Evolutionary conservation across 2,888 invertebrate species (phyloP).

Genomic region (Aricia artaxerxes): DNA sequence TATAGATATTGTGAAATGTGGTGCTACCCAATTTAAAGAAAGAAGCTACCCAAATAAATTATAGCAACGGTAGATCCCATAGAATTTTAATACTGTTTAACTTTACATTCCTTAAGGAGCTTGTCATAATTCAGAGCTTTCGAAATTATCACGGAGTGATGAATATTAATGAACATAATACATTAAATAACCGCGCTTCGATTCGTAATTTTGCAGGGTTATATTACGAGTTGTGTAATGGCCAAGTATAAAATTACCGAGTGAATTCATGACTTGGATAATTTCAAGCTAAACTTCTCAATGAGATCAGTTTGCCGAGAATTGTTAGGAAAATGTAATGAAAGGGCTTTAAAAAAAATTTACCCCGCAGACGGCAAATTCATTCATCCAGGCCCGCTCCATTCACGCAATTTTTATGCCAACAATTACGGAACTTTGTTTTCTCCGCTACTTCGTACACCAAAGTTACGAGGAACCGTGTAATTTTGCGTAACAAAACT

Average conservation of each 20-base stretch:
- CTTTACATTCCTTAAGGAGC: background rate
- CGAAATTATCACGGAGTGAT: background rate
- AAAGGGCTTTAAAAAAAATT: background rate
- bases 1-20: no score
- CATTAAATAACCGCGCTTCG: background rate
- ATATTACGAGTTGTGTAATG: background rate
- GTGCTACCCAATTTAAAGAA: no score
- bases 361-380: background rate
- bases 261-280: background rate
- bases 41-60: background rate
- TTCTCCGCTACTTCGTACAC: background rate
- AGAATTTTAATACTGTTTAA: background rate
- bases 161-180: background rate
- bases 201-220: background rate
- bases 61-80: background rate
- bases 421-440: background rate
- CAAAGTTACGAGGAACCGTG: no score
- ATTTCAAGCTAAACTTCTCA: conserved; percentile 8
- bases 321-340: conserved; percentile 14
- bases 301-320: conserved; percentile 1
- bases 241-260: background rate
- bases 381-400: background rate
- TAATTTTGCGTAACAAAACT: no score
- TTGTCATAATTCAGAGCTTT: background rate
- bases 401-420: background rate